Percentiles rank a stretch among this genome's conserved stretches.
Conservation (phyloP, 1,140 invertebrate genomes). For the Solen grandis region DNA sequence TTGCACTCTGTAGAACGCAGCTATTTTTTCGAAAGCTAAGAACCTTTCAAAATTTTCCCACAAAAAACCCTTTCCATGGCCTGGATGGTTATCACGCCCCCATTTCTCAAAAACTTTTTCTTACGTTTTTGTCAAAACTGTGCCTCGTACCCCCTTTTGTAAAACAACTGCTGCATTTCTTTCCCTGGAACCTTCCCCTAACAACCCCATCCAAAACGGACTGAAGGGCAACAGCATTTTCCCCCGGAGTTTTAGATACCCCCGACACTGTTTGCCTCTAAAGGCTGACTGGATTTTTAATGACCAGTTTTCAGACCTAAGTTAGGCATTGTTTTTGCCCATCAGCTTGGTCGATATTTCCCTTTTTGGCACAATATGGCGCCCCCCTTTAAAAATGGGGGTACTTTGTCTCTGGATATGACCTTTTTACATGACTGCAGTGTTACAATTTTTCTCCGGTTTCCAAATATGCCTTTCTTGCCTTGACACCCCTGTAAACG, state of each 20-base stretch:
- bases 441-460: no score
- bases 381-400: background rate
- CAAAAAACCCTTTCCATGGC: slow-evolving; percentile 52
- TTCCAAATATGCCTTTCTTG: no score
- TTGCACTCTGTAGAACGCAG: background rate
- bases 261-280: slow-evolving; percentile 48
- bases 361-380: slow-evolving; percentile 11
- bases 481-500: background rate
- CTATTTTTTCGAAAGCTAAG: background rate
- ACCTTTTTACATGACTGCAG: no score
- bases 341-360: slow-evolving; percentile 7
- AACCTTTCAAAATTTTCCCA: slow-evolving; percentile 17
- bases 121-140: slow-evolving; percentile 19
- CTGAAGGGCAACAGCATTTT: slow-evolving; percentile 39
- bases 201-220: slow-evolving; percentile 5
- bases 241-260: no score
- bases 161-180: slow-evolving; percentile 59
- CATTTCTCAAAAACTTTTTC: slow-evolving; percentile 51
- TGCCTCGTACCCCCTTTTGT: slow-evolving; percentile 57
- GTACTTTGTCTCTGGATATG: no score
- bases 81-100: slow-evolving; percentile 62
- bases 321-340: background rate
- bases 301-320: slow-evolving; percentile 58
- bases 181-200: slow-evolving; percentile 16
- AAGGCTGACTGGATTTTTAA: slow-evolving; percentile 61